Conservation (phyloP, 1,140 invertebrate species). For the Andrena cerasifolii region DNA sequence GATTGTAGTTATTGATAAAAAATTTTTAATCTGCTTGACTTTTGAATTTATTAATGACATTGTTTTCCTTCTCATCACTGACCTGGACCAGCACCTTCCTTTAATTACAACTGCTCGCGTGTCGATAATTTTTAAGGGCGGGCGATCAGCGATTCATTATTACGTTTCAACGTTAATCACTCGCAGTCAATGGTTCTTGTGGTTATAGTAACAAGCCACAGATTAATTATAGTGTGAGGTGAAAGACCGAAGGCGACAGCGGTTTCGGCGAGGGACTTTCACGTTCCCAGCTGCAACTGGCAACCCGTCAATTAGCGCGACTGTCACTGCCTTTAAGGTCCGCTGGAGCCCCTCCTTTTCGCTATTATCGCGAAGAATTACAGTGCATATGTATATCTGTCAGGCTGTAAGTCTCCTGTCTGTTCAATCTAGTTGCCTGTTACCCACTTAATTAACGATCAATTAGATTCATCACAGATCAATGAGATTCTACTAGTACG, state of each 20-base stretch:
- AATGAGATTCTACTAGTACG: constrained; percentile 39
- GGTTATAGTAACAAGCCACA: constrained; percentile 57
- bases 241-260: constrained; percentile 65
- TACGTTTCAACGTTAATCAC: constrained; percentile 53
- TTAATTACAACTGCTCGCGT: not conserved
- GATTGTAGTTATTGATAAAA: too few species aligned
- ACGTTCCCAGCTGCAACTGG: constrained; percentile 58
- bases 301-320: constrained; percentile 68
- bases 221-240: constrained; percentile 67
- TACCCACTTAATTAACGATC: constrained; percentile 61
- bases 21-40: too few species aligned
- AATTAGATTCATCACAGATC: constrained; percentile 50
- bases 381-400: constrained; percentile 48
- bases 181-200: constrained; percentile 31
- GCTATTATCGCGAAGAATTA: constrained; percentile 64
- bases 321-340: constrained; percentile 63
- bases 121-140: not conserved
- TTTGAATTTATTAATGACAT: too few species aligned
- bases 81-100: not conserved
- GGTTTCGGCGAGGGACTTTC: constrained; percentile 61
- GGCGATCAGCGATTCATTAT: constrained; percentile 21
- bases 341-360: constrained; percentile 49
- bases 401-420: constrained; percentile 36
- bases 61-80: not conserved
- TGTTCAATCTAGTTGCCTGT: constrained; percentile 48